These are phyloP conservation scores for Delphinapterus leucas DNA, from an alignment of 2,113 vertebrate genomes.

Conservation along the genomic window DNA sequence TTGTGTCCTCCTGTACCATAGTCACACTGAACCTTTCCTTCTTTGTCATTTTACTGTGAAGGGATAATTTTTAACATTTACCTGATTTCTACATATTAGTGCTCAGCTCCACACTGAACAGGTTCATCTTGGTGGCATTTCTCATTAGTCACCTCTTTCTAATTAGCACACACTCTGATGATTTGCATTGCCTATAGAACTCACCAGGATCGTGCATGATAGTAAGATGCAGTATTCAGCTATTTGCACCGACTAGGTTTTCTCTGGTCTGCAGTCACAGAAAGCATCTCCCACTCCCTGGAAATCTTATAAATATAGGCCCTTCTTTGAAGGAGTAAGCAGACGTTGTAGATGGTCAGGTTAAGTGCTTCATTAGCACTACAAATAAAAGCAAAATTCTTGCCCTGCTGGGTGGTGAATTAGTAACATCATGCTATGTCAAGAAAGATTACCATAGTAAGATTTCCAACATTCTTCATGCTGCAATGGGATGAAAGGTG, in stretches of 20 bases:
- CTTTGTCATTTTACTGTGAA: not conserved
- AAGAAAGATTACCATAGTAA: not conserved
- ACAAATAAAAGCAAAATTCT: conserved; percentile 20
- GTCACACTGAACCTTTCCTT: not conserved
- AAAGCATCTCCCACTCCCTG: not conserved
- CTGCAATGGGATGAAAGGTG: not conserved
- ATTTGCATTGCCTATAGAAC: not conserved
- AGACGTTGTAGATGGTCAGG: not conserved
- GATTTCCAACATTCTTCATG: conserved; percentile 23
- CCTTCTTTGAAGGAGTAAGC: not conserved
- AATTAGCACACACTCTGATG: not conserved
- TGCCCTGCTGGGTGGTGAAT: not conserved
- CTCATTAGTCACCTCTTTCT: not conserved
- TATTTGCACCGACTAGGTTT: not conserved
- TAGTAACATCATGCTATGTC: not conserved
- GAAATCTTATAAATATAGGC: not conserved
- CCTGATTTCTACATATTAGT: not conserved
- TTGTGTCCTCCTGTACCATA: not conserved
- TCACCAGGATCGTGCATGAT: not conserved
- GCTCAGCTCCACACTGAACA: not conserved
- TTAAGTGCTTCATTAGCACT: conserved; percentile 18
- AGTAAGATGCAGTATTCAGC: not conserved
- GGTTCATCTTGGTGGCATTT: not conserved
- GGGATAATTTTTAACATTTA: not conserved
- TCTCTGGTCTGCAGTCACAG: not conserved